phyloP scores from a whole-genome alignment of 2,888 invertebrate species.

The Acanthopleura granulata region DNA sequence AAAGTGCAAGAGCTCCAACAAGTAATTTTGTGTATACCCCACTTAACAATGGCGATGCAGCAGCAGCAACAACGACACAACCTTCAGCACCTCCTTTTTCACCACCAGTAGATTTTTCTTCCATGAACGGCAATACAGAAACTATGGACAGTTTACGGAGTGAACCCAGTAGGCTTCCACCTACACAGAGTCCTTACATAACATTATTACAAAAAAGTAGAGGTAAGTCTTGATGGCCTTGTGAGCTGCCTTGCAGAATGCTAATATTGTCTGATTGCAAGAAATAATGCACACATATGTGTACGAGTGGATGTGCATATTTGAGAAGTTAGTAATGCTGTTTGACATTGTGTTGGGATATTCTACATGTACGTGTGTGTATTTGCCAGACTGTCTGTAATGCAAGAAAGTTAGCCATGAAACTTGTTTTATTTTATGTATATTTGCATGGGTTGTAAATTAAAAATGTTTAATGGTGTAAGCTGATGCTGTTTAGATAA shows the following conservation, averaged over 20 bases:
- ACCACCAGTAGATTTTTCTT: slow-evolving; percentile 15
- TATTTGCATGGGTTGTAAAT: too few species aligned
- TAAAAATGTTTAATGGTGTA: too few species aligned
- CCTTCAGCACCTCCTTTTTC: not conserved
- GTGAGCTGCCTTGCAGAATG: too few species aligned
- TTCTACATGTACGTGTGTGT: too few species aligned
- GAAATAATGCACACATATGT: too few species aligned
- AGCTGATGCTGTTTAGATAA: too few species aligned
- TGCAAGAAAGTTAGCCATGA: too few species aligned
- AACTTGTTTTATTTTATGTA: too few species aligned
- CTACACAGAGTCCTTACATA: slow-evolving; percentile 88
- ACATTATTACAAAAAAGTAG: slow-evolving; percentile 88
- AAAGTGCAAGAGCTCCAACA: slow-evolving; percentile 1
- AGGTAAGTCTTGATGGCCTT: slow-evolving; percentile 75
- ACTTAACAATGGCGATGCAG: not conserved
- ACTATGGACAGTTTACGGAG: slow-evolving; percentile 20
- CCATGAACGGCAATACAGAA: slow-evolving; percentile 31
- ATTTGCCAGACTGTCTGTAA: too few species aligned
- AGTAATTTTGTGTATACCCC: slow-evolving; percentile 15
- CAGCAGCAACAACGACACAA: not conserved
- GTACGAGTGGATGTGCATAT: not conserved
- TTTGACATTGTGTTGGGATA: too few species aligned
- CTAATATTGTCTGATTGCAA: too few species aligned
- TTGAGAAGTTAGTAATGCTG: too few species aligned
- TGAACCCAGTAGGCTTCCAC: slow-evolving; percentile 74